These are phyloP conservation scores for Lophotis ruficrista DNA, from an alignment of 2,113 vertebrate species.

Conservation along the genomic window DNA sequence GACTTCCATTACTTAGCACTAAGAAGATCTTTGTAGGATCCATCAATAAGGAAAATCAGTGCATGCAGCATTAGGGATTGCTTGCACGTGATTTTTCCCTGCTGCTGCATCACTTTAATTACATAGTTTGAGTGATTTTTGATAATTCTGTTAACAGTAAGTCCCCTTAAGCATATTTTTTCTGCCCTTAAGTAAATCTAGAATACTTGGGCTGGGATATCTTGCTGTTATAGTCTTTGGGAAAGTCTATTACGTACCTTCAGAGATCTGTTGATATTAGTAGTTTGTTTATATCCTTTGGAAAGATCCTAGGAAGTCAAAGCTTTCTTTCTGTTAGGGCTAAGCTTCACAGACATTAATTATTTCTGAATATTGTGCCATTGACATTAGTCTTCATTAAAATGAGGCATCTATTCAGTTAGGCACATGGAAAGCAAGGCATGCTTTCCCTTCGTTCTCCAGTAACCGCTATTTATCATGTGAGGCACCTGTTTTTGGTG, in stretches of 20 bases:
- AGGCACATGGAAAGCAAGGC: neutral
- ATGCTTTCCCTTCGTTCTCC: neutral
- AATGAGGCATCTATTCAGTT: neutral
- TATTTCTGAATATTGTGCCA: neutral
- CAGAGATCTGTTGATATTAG: neutral
- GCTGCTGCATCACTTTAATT: neutral
- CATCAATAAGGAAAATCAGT: neutral
- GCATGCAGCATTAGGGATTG: neutral
- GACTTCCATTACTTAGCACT: neutral
- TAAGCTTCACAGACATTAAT: neutral
- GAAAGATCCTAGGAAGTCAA: neutral
- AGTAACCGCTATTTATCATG: neutral
- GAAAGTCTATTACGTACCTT: neutral
- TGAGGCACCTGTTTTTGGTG: neutral
- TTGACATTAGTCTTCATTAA: neutral
- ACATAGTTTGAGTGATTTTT: neutral
- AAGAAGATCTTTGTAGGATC: neutral
- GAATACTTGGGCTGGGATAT: neutral
- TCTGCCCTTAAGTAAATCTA: neutral
- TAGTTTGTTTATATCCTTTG: neutral
- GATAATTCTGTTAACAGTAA: neutral
- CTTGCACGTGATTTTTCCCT: neutral
- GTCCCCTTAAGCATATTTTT: neutral
- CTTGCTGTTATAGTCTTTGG: neutral
- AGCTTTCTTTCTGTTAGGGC: neutral